Conservation (phyloP, 2,113 vertebrate species). For the Donacobius atricapilla region DNA sequence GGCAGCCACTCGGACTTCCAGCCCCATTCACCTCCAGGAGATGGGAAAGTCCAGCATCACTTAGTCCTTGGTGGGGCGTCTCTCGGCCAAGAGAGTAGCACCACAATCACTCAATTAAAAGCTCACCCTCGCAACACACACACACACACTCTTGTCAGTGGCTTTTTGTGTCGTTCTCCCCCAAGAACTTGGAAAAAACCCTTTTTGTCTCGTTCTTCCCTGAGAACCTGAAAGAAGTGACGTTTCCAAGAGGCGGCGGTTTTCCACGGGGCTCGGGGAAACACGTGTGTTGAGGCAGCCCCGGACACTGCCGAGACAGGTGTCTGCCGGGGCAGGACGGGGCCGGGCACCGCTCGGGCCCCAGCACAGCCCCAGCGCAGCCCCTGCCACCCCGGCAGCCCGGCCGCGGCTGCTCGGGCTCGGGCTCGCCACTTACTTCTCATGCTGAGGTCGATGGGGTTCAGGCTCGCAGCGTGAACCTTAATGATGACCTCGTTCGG, state of each 20-base stretch:
- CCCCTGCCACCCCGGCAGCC: neutral
- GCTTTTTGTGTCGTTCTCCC: neutral
- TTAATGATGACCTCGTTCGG: constrained; percentile 94
- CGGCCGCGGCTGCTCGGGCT: neutral
- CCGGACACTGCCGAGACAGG: rapidly evolving
- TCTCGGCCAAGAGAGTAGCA: too few relatives aligned
- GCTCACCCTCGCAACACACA: rapidly evolving
- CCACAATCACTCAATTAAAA: neutral
- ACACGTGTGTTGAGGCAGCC: neutral
- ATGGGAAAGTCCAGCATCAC: neutral
- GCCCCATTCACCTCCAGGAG: too few relatives aligned
- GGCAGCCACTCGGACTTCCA: neutral
- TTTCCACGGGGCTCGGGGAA: neutral
- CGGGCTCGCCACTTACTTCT: constrained; percentile 84
- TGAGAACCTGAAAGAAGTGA: rapidly evolving
- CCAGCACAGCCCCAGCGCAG: neutral
- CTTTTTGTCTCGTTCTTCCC: neutral
- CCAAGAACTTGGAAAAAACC: neutral
- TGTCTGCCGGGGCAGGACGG: neutral
- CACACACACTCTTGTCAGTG: rapidly evolving
- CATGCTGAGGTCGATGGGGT: constrained; percentile 94
- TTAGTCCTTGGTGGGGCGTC: too few relatives aligned
- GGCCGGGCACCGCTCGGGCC: rapidly evolving
- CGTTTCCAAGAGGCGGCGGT: neutral
- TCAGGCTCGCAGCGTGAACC: constrained; percentile 88